Conservation (phyloP, 2,888 invertebrate genomes). For the Caenorhabditis angaria region DNA sequence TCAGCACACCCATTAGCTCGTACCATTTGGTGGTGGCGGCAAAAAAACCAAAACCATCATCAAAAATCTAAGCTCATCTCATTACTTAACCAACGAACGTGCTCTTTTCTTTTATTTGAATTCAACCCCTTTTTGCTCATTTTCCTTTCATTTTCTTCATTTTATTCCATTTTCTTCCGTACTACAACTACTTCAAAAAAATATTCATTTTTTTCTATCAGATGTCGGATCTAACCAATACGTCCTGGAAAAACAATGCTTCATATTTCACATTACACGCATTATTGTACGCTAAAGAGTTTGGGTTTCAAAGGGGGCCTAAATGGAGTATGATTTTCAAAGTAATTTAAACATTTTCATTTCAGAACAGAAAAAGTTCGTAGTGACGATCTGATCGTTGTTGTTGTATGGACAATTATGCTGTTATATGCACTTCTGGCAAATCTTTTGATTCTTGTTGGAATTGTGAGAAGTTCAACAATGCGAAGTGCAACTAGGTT, state of each 20-base stretch:
- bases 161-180: no score
- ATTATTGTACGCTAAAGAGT: slow-evolving; percentile 42
- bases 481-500: slow-evolving; percentile 66
- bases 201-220: background rate
- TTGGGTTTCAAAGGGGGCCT: background rate
- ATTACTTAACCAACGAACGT: no score
- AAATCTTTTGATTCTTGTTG: slow-evolving; percentile 63
- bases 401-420: slow-evolving; percentile 64
- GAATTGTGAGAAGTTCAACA: slow-evolving; percentile 57
- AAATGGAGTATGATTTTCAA: background rate
- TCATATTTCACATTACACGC: slow-evolving; percentile 50
- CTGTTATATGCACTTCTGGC: slow-evolving; percentile 64
- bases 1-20: background rate
- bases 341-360: slow-evolving; percentile 1
- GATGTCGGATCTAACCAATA: slow-evolving; percentile 7
- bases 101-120: background rate
- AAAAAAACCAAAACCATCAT: no score
- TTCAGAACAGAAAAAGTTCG: slow-evolving; percentile 56
- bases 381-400: slow-evolving; percentile 66
- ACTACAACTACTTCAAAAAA: no score
- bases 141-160: background rate
- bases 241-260: slow-evolving; percentile 40
- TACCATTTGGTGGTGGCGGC: background rate
- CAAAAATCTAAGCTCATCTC: no score
- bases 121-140: no score